Percentiles rank a stretch among this genome's conserved stretches.
These are phyloP conservation scores for Melanotaenia duboulayi DNA, from an alignment of 2,113 vertebrate species.

Conservation along the genomic window DNA sequence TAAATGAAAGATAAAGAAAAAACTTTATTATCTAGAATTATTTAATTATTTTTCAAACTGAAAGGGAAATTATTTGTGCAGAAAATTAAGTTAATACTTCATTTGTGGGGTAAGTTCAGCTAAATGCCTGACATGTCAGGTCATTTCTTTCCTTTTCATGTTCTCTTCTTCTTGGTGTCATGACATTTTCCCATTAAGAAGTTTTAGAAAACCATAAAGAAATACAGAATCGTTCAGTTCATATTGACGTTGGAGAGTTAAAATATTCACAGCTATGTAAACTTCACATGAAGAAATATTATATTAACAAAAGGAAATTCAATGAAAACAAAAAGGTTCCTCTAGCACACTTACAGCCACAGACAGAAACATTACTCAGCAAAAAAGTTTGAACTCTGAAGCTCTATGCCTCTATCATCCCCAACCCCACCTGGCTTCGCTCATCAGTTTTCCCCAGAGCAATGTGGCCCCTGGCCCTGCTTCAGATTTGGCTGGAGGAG, in stretches of 20 bases:
- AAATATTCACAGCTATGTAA: too few species aligned
- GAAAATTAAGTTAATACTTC: background rate
- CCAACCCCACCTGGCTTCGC: slow-evolving; percentile 64
- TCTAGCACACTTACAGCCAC: background rate
- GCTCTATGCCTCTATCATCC: slow-evolving; percentile 47
- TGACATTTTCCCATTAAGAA: too few species aligned
- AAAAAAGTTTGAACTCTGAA: slow-evolving; percentile 49
- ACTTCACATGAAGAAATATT: background rate
- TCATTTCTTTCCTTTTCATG: background rate
- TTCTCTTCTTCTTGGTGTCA: too few species aligned
- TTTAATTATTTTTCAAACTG: background rate
- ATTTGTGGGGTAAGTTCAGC: background rate
- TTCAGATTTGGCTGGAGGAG: slow-evolving; percentile 75
- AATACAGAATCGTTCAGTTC: too few species aligned
- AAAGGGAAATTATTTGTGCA: background rate
- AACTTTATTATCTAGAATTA: background rate
- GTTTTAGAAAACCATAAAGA: too few species aligned
- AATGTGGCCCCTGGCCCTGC: slow-evolving; percentile 78
- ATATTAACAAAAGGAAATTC: background rate
- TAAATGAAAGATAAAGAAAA: background rate
- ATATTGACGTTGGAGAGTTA: too few species aligned
- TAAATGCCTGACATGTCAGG: background rate
- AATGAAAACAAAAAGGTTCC: background rate
- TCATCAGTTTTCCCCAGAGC: slow-evolving; percentile 69
- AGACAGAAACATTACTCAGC: slow-evolving; percentile 46